Percentiles rank a stretch among this genome's conserved stretches.
phyloP scores from a whole-genome alignment of 2,113 vertebrate genomes.

The Prionailurus viverrinus region DNA sequence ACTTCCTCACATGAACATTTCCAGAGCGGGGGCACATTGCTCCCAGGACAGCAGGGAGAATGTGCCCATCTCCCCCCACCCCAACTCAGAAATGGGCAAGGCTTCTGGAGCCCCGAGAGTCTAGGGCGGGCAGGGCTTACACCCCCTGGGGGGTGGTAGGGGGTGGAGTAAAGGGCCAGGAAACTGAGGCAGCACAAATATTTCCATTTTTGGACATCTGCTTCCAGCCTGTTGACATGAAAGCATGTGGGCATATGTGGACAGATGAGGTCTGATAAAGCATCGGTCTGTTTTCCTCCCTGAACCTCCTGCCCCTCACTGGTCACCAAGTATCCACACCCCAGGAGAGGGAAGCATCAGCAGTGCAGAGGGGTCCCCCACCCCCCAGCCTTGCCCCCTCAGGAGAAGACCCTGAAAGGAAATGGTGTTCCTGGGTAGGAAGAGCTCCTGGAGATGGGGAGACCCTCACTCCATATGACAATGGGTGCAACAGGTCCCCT shows the following conservation, averaged over 20 bases:
- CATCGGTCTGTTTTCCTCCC: not conserved
- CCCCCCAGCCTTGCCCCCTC: too few species aligned
- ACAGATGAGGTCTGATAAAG: not conserved
- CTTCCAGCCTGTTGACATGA: not conserved
- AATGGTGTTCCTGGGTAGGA: not conserved
- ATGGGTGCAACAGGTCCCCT: too few species aligned
- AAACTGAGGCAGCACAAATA: not conserved
- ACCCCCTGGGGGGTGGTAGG: too few species aligned
- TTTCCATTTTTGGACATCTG: not conserved
- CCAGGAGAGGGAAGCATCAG: not conserved
- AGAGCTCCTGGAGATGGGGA: too few species aligned
- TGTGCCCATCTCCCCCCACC: not conserved
- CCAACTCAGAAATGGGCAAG: not conserved
- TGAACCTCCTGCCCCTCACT: not conserved
- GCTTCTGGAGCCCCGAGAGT: fast-evolving
- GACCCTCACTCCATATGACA: not conserved
- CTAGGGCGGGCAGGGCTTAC: not conserved
- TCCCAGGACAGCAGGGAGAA: not conserved
- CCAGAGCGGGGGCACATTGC: not conserved
- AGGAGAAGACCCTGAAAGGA: not conserved
- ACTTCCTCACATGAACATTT: not conserved
- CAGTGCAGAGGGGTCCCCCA: fast-evolving
- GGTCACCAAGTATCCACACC: not conserved
- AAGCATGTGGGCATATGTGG: fast-evolving
- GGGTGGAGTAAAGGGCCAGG: not conserved